phyloP scores from a whole-genome alignment of 23 tunicate genomes.

The Trididemnum miniatum region DNA sequence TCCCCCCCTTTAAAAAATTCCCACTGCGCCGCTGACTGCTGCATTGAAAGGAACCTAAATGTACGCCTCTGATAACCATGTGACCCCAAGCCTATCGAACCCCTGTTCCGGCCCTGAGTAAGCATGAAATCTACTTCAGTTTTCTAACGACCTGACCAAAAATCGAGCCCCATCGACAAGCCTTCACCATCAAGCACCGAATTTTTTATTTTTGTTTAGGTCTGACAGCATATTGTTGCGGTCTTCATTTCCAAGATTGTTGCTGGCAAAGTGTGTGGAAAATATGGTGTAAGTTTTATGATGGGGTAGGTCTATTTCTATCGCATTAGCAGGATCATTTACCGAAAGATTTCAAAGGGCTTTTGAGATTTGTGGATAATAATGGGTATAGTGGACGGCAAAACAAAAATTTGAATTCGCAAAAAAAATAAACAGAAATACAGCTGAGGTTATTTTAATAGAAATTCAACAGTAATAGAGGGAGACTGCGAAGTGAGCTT shows the following conservation, averaged over 20 bases:
- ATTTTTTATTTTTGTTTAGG: too few species aligned
- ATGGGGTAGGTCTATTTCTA: not conserved
- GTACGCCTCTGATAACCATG: too few species aligned
- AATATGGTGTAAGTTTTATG: slow-evolving; percentile 38
- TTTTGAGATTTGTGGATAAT: not conserved
- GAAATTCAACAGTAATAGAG: too few species aligned
- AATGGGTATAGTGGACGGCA: not conserved
- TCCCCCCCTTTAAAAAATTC: too few species aligned
- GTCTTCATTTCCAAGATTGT: slow-evolving; percentile 26
- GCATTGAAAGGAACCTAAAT: too few species aligned
- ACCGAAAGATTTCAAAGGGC: not conserved
- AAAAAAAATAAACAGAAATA: not conserved
- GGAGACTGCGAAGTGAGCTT: not conserved
- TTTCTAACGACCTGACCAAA: too few species aligned
- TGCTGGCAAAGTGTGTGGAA: slow-evolving; percentile 43
- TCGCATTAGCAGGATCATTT: not conserved
- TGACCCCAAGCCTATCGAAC: too few species aligned
- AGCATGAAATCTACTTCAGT: too few species aligned
- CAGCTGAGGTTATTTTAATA: not conserved
- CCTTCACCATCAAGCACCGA: too few species aligned
- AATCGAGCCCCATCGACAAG: too few species aligned
- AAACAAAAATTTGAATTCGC: not conserved
- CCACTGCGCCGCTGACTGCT: too few species aligned
- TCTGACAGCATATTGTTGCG: slow-evolving; percentile 48
- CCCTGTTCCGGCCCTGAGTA: too few species aligned